phyloP scores from a whole-genome alignment of 1,140 invertebrate species.

The Drosophila biarmipes region DNA sequence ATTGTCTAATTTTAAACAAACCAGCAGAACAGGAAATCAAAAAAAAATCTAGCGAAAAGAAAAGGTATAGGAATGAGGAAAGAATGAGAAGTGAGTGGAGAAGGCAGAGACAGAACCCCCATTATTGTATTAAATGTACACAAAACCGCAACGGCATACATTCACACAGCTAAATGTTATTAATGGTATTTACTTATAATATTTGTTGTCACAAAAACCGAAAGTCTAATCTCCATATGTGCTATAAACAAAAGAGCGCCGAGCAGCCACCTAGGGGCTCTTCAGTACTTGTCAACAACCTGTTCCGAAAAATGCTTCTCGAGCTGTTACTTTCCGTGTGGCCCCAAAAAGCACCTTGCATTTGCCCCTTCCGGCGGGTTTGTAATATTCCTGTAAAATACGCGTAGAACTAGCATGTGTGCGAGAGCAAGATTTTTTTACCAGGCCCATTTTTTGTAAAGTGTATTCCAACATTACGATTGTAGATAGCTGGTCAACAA shows the following conservation, averaged over 20 bases:
- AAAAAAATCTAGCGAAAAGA: constrained; percentile 22
- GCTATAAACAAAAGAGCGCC: constrained; percentile 45
- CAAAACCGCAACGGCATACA: constrained; percentile 31
- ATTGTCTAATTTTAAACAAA: constrained; percentile 63
- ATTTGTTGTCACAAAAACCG: constrained; percentile 60
- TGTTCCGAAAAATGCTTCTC: constrained; percentile 59
- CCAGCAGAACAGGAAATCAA: constrained; percentile 28
- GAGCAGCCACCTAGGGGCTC: constrained; percentile 25
- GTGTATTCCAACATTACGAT: constrained; percentile 20
- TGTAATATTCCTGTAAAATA: constrained; percentile 37
- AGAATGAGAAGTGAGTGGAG: background rate
- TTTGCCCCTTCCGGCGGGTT: constrained; percentile 18
- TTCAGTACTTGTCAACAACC: constrained; percentile 52
- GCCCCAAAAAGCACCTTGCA: constrained; percentile 9
- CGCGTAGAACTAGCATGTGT: constrained; percentile 19
- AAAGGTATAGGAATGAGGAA: constrained; percentile 1
- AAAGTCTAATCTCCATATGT: constrained; percentile 71
- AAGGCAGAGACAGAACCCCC: constrained; percentile 26
- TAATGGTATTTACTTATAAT: constrained; percentile 68
- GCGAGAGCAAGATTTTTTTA: constrained; percentile 17
- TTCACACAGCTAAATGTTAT: constrained; percentile 63
- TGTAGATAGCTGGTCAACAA: constrained; percentile 45
- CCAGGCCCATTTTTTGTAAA: constrained; percentile 32
- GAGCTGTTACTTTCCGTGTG: constrained; percentile 48
- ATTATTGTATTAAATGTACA: constrained; percentile 50